Evolutionary conservation across 2,797 vertebrate species (phyloP).

Genomic region (Alcedo quadribrachys): DNA sequence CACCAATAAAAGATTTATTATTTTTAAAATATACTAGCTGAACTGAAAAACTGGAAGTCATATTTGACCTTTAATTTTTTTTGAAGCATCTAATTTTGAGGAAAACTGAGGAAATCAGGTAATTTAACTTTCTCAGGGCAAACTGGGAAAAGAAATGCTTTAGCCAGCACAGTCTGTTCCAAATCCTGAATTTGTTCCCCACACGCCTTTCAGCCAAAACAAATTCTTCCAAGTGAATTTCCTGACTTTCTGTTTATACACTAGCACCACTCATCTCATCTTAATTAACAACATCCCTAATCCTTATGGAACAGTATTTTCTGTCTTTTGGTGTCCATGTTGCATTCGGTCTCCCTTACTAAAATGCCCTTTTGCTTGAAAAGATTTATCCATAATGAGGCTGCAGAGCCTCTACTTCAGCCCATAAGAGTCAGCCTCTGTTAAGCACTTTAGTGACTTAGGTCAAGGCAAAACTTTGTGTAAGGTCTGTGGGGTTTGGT

Average conservation of each 20-base stretch:
- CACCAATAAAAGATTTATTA: not conserved
- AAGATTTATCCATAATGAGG: not conserved
- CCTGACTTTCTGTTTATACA: not conserved
- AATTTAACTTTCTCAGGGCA: constrained; percentile 1
- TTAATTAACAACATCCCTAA: not conserved
- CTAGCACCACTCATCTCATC: not conserved
- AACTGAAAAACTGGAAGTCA: not conserved
- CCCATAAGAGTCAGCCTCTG: not conserved
- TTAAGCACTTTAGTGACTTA: not conserved
- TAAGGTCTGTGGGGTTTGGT: not conserved
- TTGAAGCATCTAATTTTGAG: not conserved
- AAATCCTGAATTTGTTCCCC: constrained; percentile 18
- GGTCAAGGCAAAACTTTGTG: not conserved
- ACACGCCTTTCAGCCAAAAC: constrained; percentile 15
- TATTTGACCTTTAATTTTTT: not conserved
- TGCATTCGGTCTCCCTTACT: not conserved
- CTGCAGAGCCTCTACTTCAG: not conserved
- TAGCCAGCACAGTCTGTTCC: constrained; percentile 10
- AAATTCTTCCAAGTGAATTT: not conserved
- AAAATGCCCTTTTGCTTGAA: not conserved
- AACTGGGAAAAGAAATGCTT: not conserved
- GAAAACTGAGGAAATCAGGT: not conserved
- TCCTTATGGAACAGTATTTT: not conserved
- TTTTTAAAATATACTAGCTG: not conserved
- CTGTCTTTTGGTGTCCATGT: not conserved